phyloP scores from a whole-genome alignment of 2,797 vertebrate genomes.

The Glyptemys insculpta region DNA sequence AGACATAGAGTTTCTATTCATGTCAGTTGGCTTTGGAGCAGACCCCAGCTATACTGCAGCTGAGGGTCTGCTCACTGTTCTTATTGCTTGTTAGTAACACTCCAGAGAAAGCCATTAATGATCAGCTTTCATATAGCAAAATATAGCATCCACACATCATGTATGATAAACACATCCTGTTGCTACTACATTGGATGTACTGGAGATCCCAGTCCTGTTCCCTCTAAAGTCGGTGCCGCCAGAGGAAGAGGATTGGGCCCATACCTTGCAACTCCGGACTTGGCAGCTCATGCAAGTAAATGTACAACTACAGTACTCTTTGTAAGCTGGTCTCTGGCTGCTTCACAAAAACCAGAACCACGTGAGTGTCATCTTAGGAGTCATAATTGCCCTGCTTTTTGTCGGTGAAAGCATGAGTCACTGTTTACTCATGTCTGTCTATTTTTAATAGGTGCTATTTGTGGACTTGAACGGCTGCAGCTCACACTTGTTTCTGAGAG shows the following conservation, averaged over 20 bases:
- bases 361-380: not conserved
- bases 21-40: no score
- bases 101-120: not conserved
- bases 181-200: not conserved
- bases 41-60: not conserved
- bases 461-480: not conserved
- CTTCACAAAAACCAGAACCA: not conserved
- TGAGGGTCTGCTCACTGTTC: not conserved
- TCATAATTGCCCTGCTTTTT: not conserved
- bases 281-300: no score
- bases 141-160: not conserved
- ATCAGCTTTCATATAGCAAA: not conserved
- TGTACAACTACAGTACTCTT: no score
- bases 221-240: no score
- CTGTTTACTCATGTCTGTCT: not conserved
- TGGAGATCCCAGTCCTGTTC: not conserved
- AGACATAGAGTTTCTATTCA: not conserved
- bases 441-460: not conserved
- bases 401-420: not conserved
- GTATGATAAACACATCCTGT: not conserved
- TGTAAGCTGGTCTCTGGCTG: no score
- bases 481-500: not conserved
- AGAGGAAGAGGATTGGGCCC: not conserved
- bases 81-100: not conserved
- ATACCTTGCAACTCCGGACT: not conserved